Percentiles rank a stretch among this genome's conserved stretches.
These are phyloP conservation scores for Bradypodion ventrale DNA, from an alignment of 2,797 vertebrate genomes.

Conservation along the genomic window DNA sequence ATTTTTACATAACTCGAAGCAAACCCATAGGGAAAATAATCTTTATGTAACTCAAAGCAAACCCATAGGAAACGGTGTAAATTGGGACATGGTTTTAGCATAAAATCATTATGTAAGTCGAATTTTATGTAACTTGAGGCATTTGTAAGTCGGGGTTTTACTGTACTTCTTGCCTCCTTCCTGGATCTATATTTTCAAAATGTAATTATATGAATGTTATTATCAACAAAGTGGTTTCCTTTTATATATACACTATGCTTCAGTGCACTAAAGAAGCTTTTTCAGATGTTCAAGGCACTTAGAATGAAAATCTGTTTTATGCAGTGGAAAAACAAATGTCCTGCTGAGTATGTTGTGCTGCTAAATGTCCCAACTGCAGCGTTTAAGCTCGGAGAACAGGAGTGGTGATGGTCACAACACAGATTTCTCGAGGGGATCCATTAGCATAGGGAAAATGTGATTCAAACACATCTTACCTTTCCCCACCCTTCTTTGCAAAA, in stretches of 20 bases:
- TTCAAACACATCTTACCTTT: slow-evolving; percentile 65
- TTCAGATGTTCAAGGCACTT: fast-evolving
- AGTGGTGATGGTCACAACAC: slow-evolving; percentile 3
- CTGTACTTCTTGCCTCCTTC: not conserved
- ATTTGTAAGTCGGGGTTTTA: no score
- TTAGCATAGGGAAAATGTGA: slow-evolving; percentile 9
- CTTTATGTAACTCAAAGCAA: no score
- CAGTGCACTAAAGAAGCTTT: not conserved
- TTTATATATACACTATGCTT: not conserved
- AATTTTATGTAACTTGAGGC: no score
- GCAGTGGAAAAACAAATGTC: not conserved
- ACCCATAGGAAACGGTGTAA: no score
- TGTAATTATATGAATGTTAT: not conserved
- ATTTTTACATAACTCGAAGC: no score
- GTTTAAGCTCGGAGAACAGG: slow-evolving; percentile 21
- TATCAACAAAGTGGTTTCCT: not conserved
- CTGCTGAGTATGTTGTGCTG: not conserved
- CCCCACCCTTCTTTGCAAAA: slow-evolving; percentile 71
- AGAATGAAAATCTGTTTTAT: not conserved
- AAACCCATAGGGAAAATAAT: no score
- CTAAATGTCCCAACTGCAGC: fast-evolving
- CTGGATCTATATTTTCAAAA: not conserved
- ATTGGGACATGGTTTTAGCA: no score
- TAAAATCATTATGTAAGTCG: no score
- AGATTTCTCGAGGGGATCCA: slow-evolving; percentile 16